Conservation (phyloP, 2,113 vertebrate species). For the Pygoscelis antarcticus region DNA sequence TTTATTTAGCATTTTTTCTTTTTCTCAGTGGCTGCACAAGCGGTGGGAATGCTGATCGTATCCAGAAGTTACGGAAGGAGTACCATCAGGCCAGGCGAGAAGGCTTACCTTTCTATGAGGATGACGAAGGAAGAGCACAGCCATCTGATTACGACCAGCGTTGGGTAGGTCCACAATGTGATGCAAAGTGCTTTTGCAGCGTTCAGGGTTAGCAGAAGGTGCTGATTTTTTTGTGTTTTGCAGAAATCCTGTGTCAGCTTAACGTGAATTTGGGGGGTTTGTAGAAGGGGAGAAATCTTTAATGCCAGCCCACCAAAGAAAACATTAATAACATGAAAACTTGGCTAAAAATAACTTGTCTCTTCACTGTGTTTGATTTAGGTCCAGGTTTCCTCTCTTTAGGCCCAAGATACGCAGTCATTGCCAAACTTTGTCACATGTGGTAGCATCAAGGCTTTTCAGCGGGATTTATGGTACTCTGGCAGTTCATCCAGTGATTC, state of each 20-base stretch:
- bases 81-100: slow-evolving; percentile 93
- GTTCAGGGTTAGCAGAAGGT: not conserved
- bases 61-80: slow-evolving; percentile 91
- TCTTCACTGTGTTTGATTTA: not conserved
- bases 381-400: not conserved
- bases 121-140: slow-evolving; percentile 77
- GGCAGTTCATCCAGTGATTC: not conserved
- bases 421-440: too few relatives aligned
- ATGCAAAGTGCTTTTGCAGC: not conserved
- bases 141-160: slow-evolving; percentile 79
- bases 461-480: not conserved
- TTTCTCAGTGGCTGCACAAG: slow-evolving; percentile 52
- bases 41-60: slow-evolving; percentile 83
- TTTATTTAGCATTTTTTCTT: not conserved
- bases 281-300: not conserved
- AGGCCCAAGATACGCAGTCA: not conserved
- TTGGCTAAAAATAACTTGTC: not conserved
- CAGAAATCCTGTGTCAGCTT: not conserved
- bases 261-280: not conserved
- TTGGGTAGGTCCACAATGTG: slow-evolving; percentile 78
- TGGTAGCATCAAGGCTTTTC: too few relatives aligned
- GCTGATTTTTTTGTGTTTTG: not conserved
- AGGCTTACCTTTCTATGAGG: slow-evolving; percentile 85
- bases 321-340: not conserved
- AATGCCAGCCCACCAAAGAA: not conserved